phyloP scores from a whole-genome alignment of 2,888 invertebrate species.

The Drosophila diplacantha region DNA sequence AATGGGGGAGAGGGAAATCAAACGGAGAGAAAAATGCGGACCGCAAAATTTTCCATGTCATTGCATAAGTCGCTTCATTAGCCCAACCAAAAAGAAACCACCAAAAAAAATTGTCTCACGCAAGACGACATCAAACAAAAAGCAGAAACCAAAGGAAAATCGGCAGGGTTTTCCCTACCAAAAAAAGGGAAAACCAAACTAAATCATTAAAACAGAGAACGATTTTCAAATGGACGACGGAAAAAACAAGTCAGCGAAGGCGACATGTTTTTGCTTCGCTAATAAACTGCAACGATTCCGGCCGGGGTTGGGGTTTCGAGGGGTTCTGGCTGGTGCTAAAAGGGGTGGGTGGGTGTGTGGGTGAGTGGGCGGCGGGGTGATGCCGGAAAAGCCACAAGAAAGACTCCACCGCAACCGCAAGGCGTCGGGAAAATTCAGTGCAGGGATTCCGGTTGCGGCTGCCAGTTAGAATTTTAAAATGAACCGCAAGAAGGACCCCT shows the following conservation, averaged over 20 bases:
- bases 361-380: conserved; percentile 3
- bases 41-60: conserved; percentile 73
- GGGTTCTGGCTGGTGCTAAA: conserved; percentile 2
- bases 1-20: conserved; percentile 10
- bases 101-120: conserved; percentile 38
- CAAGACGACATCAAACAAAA: conserved; percentile 57
- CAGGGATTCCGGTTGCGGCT: conserved; percentile 32
- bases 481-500: conserved; percentile 30
- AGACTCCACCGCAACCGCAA: conserved; percentile 57
- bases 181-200: conserved; percentile 29
- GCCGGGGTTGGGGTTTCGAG: conserved; percentile 7
- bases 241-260: conserved; percentile 41
- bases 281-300: conserved; percentile 70
- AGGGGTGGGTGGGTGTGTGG: conserved; percentile 5
- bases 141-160: conserved; percentile 33
- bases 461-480: conserved; percentile 44
- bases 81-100: conserved; percentile 35
- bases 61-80: conserved; percentile 72
- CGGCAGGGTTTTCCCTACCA: not conserved
- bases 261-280: conserved; percentile 64
- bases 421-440: conserved; percentile 42
- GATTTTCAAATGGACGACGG: conserved; percentile 26
- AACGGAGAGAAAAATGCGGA: conserved; percentile 35
- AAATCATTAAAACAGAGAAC: conserved; percentile 62
- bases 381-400: conserved; percentile 50